Conservation (phyloP, 2,113 vertebrate genomes). For the Atrichornis clamosus region DNA sequence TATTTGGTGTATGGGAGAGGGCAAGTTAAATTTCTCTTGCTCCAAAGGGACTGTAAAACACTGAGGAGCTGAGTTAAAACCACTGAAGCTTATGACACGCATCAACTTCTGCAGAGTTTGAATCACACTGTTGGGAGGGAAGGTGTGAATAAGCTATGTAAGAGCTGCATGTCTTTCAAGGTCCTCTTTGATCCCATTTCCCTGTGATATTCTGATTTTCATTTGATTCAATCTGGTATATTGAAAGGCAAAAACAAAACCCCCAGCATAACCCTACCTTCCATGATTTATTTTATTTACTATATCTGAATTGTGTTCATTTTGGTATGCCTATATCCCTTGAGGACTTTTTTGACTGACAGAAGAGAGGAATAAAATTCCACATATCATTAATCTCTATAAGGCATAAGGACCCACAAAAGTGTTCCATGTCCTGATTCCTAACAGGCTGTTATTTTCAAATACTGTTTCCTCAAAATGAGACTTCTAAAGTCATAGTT, state of each 20-base stretch:
- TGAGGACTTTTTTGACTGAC: not conserved
- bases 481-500: not conserved
- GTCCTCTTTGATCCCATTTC: not conserved
- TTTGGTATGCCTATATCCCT: not conserved
- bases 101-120: not conserved
- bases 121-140: not conserved
- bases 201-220: not conserved
- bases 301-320: not conserved
- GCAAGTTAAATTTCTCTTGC: not conserved
- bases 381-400: not conserved
- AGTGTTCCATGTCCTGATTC: not conserved
- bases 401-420: not conserved
- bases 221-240: not conserved
- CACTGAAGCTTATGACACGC: not conserved
- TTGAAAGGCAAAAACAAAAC: not conserved
- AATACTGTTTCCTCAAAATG: not conserved
- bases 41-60: conserved; percentile 1
- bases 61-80: conserved; percentile 16
- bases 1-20: not conserved
- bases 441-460: not conserved
- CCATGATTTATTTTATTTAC: not conserved
- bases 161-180: not conserved
- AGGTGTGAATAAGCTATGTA: not conserved
- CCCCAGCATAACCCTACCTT: not conserved
- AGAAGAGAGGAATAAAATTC: not conserved